A percentile compares a stretch with the other conserved stretches of the same genome.
Evolutionary conservation across 2,113 vertebrate genomes (phyloP).

Genomic region (Leucopsar rothschildi): DNA sequence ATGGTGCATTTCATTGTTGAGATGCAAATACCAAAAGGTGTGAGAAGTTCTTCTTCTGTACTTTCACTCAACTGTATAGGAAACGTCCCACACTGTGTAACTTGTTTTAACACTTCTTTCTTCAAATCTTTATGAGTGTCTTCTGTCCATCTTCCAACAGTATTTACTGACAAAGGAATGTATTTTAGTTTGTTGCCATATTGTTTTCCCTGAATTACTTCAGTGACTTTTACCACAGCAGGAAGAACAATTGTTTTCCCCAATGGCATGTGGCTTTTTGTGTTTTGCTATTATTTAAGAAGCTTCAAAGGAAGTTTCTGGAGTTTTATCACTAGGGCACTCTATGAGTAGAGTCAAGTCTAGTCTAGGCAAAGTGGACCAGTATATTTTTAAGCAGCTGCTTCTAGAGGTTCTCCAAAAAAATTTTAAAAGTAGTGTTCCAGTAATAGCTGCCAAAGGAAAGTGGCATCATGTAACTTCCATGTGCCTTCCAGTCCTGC

Average conservation of each 20-base stretch:
- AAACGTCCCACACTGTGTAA: neutral
- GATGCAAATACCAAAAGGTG: neutral
- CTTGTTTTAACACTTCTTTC: neutral
- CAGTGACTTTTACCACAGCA: rapidly evolving
- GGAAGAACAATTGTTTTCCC: neutral
- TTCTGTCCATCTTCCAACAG: neutral
- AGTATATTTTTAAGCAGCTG: neutral
- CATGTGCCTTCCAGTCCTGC: neutral
- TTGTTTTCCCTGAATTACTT: neutral
- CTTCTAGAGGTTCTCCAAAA: neutral
- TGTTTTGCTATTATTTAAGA: neutral
- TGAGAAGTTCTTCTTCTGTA: neutral
- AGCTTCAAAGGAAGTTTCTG: neutral
- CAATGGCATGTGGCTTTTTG: neutral
- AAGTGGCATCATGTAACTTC: neutral
- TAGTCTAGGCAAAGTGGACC: neutral
- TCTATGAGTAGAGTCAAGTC: neutral
- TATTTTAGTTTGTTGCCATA: neutral
- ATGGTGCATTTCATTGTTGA: neutral
- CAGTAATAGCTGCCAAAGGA: neutral
- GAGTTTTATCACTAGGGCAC: neutral
- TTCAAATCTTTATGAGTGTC: neutral
- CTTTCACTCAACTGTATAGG: neutral
- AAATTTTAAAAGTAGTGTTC: neutral
- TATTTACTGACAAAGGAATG: neutral